phyloP scores from a whole-genome alignment of 2,797 vertebrate genomes.

The Glossophaga mutica region DNA sequence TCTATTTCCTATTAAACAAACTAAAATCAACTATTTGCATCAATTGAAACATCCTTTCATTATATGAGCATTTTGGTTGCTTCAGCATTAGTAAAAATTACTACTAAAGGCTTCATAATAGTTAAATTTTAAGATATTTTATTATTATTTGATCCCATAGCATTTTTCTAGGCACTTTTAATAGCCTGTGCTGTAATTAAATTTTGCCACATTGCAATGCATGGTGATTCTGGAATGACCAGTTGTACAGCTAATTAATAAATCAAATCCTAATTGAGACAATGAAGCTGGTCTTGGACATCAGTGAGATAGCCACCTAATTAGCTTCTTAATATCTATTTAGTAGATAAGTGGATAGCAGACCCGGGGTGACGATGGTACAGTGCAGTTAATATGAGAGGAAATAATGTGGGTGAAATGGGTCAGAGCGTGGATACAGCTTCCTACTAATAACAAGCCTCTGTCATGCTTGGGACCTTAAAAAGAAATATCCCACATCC shows the following conservation, averaged over 20 bases:
- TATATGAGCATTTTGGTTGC: background rate
- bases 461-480: background rate
- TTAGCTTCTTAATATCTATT: constrained; percentile 72
- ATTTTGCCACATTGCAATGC: constrained; percentile 57
- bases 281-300: constrained; percentile 72
- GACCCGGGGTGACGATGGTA: constrained; percentile 23
- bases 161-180: constrained; percentile 35
- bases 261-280: constrained; percentile 77
- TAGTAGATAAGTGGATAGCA: constrained; percentile 59
- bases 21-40: background rate
- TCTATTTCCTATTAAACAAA: background rate
- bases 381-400: constrained; percentile 59
- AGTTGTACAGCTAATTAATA: constrained; percentile 77
- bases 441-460: background rate
- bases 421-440: background rate
- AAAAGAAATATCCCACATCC: background rate
- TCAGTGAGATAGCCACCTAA: constrained; percentile 63
- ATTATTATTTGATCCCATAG: constrained; percentile 59
- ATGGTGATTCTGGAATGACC: constrained; percentile 59
- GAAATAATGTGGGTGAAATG: background rate
- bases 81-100: background rate
- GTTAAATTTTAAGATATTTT: constrained; percentile 58
- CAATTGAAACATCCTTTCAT: background rate
- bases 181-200: constrained; percentile 64
- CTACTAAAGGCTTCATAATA: background rate